Evolutionary conservation across 2,797 vertebrate genomes (phyloP), one percentile per base, ranked within the genome.

Genomic region (Bradypodion pumilum): DNA sequence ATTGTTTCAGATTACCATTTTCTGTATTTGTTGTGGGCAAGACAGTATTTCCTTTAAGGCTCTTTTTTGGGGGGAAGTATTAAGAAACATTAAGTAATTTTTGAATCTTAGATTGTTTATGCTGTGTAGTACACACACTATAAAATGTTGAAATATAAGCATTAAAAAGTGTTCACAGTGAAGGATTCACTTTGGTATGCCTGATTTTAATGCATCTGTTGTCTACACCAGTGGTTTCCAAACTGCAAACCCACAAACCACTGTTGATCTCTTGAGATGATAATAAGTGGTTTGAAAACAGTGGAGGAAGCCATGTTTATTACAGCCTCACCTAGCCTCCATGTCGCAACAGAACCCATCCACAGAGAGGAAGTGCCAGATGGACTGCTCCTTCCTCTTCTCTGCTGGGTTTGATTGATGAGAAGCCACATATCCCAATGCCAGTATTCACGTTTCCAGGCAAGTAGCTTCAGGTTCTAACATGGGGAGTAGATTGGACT

Each of bases 131-230:
- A 96, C 96, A 96, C 96, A 93, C 95, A 90, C 81, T 93, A 90
- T 93, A 96, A 97, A 97, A 97, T 97, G 96, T 96, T 96, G 95
- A 96, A 96, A 96, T 73, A 91, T 95, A 88, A 74, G 93, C 92
- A 82, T 88, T 95, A 92, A 93, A 94, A 94, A 88, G 91, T 92
- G 89, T 94, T 13, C 2, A 94, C 93, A 95, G 94, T 95, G 94
- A 95, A 93, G 91, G 89, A 94, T 92, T 96, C 94, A 94, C 92
- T 96, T 94, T 93, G 96, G 94, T 95, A 96, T 97, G 95, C 95
- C 94, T 95, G 92, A 94, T 93, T 95, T 96, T 96, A 96, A 95
- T 95, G 95, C 95, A 95, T 94, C 91, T 96, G 83, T 89, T 90
- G 73, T 66, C 78, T 85, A 85, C 72, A 69, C 84, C 84, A 85